Conservation (phyloP, 2,797 vertebrate species). For the Netta rufina region DNA sequence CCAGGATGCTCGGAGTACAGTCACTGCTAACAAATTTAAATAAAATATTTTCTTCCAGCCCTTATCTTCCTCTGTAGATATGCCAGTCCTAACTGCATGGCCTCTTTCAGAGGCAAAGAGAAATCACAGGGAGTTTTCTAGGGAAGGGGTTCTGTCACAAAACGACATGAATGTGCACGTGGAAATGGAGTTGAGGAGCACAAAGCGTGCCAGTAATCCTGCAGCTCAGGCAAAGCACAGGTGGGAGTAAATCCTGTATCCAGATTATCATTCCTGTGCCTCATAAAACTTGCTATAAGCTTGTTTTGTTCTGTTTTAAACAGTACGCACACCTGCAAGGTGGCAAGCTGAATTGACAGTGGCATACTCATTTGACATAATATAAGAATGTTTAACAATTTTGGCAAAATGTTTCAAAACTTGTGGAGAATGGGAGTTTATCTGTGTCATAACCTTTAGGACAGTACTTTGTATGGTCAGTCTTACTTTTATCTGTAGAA, state of each 20-base stretch:
- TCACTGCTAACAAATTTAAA: neutral
- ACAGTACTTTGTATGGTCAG: neutral
- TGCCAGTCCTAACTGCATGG: neutral
- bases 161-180: neutral
- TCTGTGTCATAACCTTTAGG: neutral
- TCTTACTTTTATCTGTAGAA: conserved; percentile 10
- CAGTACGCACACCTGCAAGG: neutral
- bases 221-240: neutral
- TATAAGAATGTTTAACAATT: neutral
- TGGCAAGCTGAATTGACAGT: neutral
- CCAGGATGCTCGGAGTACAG: neutral
- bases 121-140: neutral
- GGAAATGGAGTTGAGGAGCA: neutral
- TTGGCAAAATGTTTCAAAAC: neutral
- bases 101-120: neutral
- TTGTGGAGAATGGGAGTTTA: neutral
- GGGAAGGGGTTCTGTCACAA: neutral
- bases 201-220: neutral
- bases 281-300: neutral
- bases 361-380: neutral
- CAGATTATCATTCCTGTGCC: conserved; percentile 26
- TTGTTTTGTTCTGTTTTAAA: neutral
- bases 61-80: neutral
- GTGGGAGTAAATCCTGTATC: conserved; percentile 5
- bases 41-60: neutral